Evolutionary conservation across 2,113 vertebrate species (phyloP), one percentile per base, ranked within the genome.

Genomic region (Loxodonta africana): DNA sequence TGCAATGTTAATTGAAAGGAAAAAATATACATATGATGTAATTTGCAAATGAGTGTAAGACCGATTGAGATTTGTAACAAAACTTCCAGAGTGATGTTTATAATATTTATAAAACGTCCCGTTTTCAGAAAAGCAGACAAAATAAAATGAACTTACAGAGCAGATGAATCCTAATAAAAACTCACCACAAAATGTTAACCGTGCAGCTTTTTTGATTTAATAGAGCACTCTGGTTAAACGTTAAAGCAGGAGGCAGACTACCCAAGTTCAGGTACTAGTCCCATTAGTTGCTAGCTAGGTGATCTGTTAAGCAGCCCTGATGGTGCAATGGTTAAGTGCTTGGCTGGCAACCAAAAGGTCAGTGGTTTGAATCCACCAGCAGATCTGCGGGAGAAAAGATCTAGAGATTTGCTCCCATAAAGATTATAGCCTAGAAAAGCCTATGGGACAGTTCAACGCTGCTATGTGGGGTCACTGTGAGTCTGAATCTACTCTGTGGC

Each of bases 51-150:
- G 85, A 90, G n/a, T 63, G 1, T 69, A 60, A 96, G 25, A 65
- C 5, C 28, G 28, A 65, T 60, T 69, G 65, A 53, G 15, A 44
- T 90, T 67, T 88, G 8, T 89, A 77, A 46, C 62, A 57, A 81
- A 85, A 57, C 18, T 51, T 88, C 90, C 76, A 71, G 48, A 93
- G 94, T 83, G 8, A 9, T 86, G 60, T 60, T 92, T 95, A 60
- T 23, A 62, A 18, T 76, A n/a, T 25, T 0, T 62, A 37, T 77
- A 67, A 67, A 67, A 23, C 71, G 4, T 84, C 7, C 53, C 44
- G 21, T 88, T 91, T 95, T 96, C 63, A 93, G 92, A 84, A 69
- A 33, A 82, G 60, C 90, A 30, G 44, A 51, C 20, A 63, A 93
- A 78, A 41, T 77, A 74, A 94, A 94, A 69, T 71, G 74, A 94